phyloP scores from a whole-genome alignment of 2,888 invertebrate species.

The Augochlorella aurata region DNA sequence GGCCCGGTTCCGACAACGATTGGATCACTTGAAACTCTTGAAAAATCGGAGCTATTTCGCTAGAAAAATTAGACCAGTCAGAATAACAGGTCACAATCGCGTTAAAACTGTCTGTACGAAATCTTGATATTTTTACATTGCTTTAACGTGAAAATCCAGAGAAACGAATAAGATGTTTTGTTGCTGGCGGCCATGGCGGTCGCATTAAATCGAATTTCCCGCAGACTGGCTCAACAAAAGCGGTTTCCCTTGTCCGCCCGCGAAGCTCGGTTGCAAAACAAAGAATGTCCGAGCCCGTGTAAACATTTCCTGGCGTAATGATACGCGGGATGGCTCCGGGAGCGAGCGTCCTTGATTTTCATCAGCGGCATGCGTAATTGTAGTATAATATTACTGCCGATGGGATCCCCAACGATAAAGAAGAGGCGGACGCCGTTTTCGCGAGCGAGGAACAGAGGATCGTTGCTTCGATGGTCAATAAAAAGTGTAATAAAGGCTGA shows the following conservation, averaged over 20 bases:
- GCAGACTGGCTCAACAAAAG: neutral
- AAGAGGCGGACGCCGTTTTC: constrained; percentile 28
- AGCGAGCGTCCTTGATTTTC: constrained; percentile 34
- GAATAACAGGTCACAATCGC: no score
- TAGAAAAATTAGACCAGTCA: no score
- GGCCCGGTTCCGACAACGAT: neutral
- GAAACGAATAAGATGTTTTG: neutral
- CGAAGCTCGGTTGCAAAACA: neutral
- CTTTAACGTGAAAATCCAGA: neutral
- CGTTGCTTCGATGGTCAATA: constrained; percentile 16
- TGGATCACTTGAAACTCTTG: neutral
- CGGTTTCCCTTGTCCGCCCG: neutral
- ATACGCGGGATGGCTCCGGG: constrained; percentile 8
- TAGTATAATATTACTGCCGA: constrained; percentile 1
- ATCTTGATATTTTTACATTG: neutral
- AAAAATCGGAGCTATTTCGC: neutral
- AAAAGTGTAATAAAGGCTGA: constrained; percentile 37
- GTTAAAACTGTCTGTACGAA: no score
- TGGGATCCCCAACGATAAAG: constrained; percentile 19
- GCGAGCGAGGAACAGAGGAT: constrained; percentile 25
- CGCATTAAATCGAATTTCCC: neutral
- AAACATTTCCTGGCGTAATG: constrained; percentile 8
- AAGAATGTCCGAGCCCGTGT: neutral
- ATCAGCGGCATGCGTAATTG: constrained; percentile 33
- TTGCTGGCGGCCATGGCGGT: neutral